phyloP scores from a whole-genome alignment of 2,888 invertebrate genomes.

The Drosophila leonis region DNA sequence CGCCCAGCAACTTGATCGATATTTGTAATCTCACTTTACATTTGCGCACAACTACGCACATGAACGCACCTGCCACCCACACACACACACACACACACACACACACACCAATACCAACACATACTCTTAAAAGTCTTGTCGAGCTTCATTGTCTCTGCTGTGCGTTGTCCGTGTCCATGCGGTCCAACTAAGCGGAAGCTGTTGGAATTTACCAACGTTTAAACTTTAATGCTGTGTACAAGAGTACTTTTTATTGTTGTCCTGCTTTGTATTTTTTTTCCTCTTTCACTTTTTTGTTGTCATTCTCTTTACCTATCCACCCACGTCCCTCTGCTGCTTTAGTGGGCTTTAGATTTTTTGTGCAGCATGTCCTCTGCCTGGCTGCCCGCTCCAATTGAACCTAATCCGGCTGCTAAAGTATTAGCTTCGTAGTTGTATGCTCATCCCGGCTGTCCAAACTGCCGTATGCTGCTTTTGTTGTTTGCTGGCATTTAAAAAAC shows the following conservation, averaged over 20 bases:
- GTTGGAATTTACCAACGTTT: conserved; percentile 78
- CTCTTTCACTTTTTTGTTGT: conserved; percentile 20
- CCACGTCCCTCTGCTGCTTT: background rate
- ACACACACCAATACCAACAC: conserved; percentile 1
- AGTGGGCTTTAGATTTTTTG: conserved; percentile 49
- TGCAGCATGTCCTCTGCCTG: conserved; percentile 31
- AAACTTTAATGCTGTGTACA: conserved; percentile 80
- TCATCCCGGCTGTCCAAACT: conserved; percentile 79
- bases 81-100: conserved; percentile 1
- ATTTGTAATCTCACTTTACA: conserved; percentile 50
- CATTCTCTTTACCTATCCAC: conserved; percentile 23
- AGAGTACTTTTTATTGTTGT: conserved; percentile 61
- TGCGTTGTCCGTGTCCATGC: conserved; percentile 36
- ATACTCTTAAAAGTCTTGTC: conserved; percentile 23
- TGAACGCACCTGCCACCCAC: conserved; percentile 44
- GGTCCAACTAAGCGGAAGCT: conserved; percentile 77
- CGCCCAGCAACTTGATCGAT: conserved; percentile 57
- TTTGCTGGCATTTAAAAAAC: conserved; percentile 76
- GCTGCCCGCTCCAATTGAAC: conserved; percentile 74
- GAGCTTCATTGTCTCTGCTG: conserved; percentile 46
- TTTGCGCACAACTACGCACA: conserved; percentile 44
- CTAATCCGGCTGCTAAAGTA: conserved; percentile 81
- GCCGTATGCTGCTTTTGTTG: conserved; percentile 80
- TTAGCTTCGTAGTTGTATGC: conserved; percentile 80
- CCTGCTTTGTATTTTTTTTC: conserved; percentile 18